Evolutionary conservation across 2,113 vertebrate genomes (phyloP).

Genomic region (Scatophagus argus): DNA sequence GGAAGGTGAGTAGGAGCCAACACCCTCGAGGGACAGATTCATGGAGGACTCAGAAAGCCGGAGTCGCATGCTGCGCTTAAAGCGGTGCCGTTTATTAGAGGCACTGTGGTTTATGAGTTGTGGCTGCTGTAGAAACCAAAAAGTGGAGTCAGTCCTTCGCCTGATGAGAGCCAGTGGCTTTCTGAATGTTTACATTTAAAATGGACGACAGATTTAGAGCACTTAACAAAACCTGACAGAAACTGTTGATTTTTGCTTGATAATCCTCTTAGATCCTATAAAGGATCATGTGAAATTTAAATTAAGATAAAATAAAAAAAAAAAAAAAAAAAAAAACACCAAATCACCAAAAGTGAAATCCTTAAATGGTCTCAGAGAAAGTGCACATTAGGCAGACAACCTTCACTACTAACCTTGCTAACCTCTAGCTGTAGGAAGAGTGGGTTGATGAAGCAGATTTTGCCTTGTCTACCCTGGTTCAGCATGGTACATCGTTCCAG

Average conservation of each 20-base stretch:
- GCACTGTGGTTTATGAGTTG: conserved; percentile 84
- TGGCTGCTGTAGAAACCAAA: conserved; percentile 46
- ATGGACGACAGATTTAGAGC: neutral
- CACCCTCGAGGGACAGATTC: conserved; percentile 80
- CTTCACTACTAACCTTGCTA: conserved; percentile 49
- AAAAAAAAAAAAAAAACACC: no score
- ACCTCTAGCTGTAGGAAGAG: conserved; percentile 86
- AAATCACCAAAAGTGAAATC: no score
- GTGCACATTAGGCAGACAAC: no score
- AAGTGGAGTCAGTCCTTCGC: neutral
- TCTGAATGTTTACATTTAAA: conserved; percentile 5
- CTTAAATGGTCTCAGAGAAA: neutral
- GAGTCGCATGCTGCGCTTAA: conserved; percentile 90
- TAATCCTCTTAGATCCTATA: neutral
- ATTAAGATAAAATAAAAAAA: no score
- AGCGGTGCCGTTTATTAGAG: conserved; percentile 87
- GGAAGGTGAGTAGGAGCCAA: conserved; percentile 70
- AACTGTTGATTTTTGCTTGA: no score
- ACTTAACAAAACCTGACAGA: neutral
- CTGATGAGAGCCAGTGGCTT: neutral
- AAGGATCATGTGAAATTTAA: neutral
- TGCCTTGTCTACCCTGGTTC: conserved; percentile 68
- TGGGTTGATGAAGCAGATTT: conserved; percentile 89
- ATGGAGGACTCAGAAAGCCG: conserved; percentile 90
- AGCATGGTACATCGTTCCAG: conserved; percentile 56